Evolutionary conservation across 2,113 vertebrate species (phyloP), one percentile per base, ranked within the genome.

Genomic region (Alligator sinensis): DNA sequence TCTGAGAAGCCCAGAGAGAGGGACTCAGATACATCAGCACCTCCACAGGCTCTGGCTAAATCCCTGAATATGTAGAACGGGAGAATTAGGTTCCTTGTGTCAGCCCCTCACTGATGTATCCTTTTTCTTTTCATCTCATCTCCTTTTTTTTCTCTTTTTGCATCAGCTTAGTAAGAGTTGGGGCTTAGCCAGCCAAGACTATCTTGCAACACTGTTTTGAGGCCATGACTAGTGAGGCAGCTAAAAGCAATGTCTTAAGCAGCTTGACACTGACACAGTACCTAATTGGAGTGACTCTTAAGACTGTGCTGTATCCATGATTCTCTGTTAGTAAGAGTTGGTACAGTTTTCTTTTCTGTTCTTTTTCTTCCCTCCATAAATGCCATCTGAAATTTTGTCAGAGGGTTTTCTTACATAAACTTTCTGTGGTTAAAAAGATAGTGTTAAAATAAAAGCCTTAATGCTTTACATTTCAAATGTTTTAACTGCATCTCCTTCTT

Each of bases 341-440:
- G 21, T 8, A 1, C 16, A 38, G n/a, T 77, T 78, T 86, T 60
- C 47, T 58, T 0, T 54, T 17, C 11, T 54, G 28, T 2, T 60
- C 5, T 60, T 21, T 55, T 72, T 76, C 2, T 38, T 30, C 6
- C 0, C 1, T 2, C 19, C 0, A 0, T 4, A 5, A 15, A 25
- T 2, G 2, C 4, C 14, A 5, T 3, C 28, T 3, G 10, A 54
- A 1, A 16, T 3, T 25, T 77, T 12, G 11, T 11, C 47, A 47
- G 47, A 47, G 47, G 47, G 47, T 47, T 55, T 57, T 61, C 6
- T 64, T 22, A 47, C 30, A 57, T 30, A 57, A 64, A 30, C 57
- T 64, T 4, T 63, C 11, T 70, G 2, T 82, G 84, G 66, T 5
- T 63, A 15, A 54, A 25, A 5, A 11, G 4, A 3, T 24, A 57